phyloP scores from a whole-genome alignment of 2,797 vertebrate genomes.

The Manis javanica region DNA sequence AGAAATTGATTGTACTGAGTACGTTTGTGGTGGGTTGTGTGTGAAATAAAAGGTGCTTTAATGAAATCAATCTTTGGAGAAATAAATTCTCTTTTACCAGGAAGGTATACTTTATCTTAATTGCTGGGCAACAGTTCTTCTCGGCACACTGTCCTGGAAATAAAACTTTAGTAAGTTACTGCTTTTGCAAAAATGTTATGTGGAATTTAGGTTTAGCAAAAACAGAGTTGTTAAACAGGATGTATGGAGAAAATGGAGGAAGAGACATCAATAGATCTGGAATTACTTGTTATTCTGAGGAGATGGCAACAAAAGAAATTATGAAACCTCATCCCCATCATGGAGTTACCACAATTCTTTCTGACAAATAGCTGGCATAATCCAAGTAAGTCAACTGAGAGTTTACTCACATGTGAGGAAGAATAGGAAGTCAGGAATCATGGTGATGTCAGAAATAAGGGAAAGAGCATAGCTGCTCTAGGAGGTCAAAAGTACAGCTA shows the following conservation, averaged over 20 bases:
- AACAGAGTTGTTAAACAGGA: neutral
- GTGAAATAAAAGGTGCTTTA: neutral
- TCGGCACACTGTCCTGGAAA: neutral
- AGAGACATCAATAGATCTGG: neutral
- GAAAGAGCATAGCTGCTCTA: neutral
- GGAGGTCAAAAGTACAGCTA: neutral
- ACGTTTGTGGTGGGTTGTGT: neutral
- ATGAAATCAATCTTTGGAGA: slow-evolving; percentile 41
- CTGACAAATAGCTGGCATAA: neutral
- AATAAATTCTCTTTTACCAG: neutral
- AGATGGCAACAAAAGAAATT: neutral
- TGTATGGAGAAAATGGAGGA: neutral
- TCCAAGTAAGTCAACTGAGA: neutral
- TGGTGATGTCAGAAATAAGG: neutral
- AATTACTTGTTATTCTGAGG: neutral
- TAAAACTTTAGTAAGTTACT: slow-evolving; percentile 20
- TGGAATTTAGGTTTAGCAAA: neutral
- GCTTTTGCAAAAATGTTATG: neutral
- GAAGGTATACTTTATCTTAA: slow-evolving; percentile 39
- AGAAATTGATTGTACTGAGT: neutral
- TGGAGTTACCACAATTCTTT: neutral
- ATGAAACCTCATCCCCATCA: neutral
- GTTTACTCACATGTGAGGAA: neutral
- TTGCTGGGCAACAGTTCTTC: neutral
- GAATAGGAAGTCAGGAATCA: neutral